phyloP scores from a whole-genome alignment of 2,888 invertebrate species.

The Eupithecia pulchellata region DNA sequence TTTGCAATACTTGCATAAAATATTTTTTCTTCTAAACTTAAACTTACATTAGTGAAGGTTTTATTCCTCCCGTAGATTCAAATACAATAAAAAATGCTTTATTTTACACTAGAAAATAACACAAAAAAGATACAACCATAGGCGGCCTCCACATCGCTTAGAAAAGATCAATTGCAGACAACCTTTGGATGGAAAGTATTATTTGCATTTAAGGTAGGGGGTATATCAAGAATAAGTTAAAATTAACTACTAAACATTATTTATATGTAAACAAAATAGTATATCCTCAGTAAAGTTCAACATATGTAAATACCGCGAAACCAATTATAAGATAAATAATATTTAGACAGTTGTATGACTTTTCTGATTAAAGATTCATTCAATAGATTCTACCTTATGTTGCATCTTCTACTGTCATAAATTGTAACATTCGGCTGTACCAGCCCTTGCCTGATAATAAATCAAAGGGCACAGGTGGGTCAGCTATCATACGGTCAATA shows the following conservation, averaged over 20 bases:
- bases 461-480: slow-evolving; percentile 46
- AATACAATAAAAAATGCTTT: too few relatives aligned
- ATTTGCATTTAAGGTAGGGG: too few relatives aligned
- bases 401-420: slow-evolving; percentile 13
- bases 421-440: slow-evolving; percentile 19
- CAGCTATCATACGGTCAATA: slow-evolving; percentile 40
- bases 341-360: background rate
- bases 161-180: too few relatives aligned
- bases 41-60: background rate
- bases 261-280: background rate
- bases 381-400: background rate
- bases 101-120: too few relatives aligned
- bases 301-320: background rate
- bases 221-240: too few relatives aligned
- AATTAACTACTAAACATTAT: background rate
- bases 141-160: too few relatives aligned
- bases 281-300: background rate
- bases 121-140: too few relatives aligned
- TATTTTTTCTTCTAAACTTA: background rate
- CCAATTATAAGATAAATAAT: background rate
- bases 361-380: background rate
- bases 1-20: background rate
- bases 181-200: too few relatives aligned
- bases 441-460: slow-evolving; percentile 33
- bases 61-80: background rate